Base-by-base conservation (phyloP, 2,113 vertebrate species). In the Leptodactylus fuscus region DNA sequence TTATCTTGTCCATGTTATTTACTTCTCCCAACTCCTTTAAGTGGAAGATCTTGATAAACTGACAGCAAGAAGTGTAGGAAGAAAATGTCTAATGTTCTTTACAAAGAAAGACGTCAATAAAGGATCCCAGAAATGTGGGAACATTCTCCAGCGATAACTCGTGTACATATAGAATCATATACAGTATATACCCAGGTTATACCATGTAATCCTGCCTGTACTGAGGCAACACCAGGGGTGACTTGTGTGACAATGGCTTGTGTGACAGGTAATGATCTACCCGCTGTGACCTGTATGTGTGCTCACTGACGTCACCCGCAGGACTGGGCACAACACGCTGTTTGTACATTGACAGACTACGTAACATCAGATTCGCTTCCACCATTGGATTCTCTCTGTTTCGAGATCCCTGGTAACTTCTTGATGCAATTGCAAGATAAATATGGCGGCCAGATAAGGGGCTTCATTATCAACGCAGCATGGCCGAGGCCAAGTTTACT, bases 401-500 rank as follows among this genome's bases (percentile, higher is more conserved):
- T 36, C 34, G 16, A 3, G 20, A 34, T 67, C 29, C 65, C 34
- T 36, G 65, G 65, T 18, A 69, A 69, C 65, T 18, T 69, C 65
- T 69, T 69, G 32, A 36, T 75, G 24, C 41, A 75, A 29, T 78
- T 16, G 1, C 3, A 22, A 78, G 22, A 55, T 34, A 78, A 55
- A 53, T 65, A 48, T 41, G 49, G 22, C 36, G 55, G 36, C 3
- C 0, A 22, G 71, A 34, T 65, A 36, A 15, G 0, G 16, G 18
- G n/a, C 55, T 44, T 69, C 62, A 32, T 65, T 76, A 62, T 76
- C 49, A 24, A 55, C 29, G 34, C 60, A 65, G 38, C 48, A 16
- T 51, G 55, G 53, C 32, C 49, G 73, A 67, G 51, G 58, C n/a
- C 27, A 12, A 4, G 46, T 78, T 76, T 67, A 58, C 12, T 77